phyloP scores from a whole-genome alignment of 2,797 vertebrate genomes.

The Trichosurus vulpecula region DNA sequence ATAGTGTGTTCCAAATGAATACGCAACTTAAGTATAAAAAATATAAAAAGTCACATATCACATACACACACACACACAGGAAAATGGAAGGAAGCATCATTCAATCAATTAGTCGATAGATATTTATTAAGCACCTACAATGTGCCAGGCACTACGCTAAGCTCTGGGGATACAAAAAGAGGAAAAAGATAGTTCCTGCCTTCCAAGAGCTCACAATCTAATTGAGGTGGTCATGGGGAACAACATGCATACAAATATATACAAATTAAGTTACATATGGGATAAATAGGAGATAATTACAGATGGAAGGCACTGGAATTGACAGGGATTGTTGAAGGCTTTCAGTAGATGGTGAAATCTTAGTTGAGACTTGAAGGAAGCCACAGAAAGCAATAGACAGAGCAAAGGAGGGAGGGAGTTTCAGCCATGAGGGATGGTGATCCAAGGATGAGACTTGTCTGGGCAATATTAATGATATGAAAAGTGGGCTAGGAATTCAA shows the following conservation, averaged over 20 bases:
- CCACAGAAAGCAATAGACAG: background rate
- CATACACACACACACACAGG: background rate
- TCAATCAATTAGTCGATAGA: background rate
- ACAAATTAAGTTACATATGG: background rate
- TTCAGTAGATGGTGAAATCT: background rate
- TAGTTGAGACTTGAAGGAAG: background rate
- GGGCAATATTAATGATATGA: background rate
- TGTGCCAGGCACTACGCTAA: too few species aligned
- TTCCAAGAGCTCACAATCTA: background rate
- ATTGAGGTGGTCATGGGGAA: background rate
- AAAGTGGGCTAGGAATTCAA: background rate
- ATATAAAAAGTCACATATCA: background rate
- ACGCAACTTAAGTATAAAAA: background rate
- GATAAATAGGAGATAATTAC: background rate
- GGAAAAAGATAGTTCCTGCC: background rate
- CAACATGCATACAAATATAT: background rate
- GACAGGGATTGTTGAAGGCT: background rate
- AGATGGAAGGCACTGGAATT: background rate
- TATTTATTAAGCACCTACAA: too few species aligned
- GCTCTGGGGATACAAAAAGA: background rate
- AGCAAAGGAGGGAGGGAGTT: background rate
- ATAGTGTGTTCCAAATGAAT: background rate
- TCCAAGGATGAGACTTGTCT: background rate
- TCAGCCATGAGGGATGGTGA: background rate
- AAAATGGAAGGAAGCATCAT: background rate